Conservation (phyloP, 2,113 vertebrate genomes). For the Corvus moneduloides region DNA sequence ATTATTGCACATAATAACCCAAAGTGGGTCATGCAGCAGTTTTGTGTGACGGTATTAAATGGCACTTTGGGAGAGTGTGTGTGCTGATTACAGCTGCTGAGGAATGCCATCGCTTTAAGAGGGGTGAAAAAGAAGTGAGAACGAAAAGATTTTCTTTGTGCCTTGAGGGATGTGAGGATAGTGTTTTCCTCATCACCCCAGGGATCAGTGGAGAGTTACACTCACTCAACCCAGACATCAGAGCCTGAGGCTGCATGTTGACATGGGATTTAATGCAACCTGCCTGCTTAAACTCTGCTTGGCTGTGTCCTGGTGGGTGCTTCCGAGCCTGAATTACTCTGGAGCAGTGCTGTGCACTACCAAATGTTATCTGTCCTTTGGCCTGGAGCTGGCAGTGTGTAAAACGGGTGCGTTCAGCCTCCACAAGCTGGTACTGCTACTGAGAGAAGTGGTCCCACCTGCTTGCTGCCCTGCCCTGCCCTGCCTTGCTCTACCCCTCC, state of each 20-base stretch:
- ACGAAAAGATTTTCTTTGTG: neutral
- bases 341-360: neutral
- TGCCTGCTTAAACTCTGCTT: neutral
- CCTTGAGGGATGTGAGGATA: neutral
- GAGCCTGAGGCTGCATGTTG: neutral
- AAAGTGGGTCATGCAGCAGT: constrained; percentile 8
- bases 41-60: constrained; percentile 22
- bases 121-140: constrained; percentile 13
- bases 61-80: neutral
- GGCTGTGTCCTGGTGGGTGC: neutral
- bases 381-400: neutral
- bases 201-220: neutral
- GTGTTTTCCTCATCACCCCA: neutral
- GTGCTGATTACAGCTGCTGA: neutral
- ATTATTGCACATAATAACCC: constrained; percentile 8
- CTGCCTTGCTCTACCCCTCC: neutral
- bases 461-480: neutral
- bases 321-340: neutral
- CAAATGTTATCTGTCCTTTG: neutral
- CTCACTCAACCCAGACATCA: neutral
- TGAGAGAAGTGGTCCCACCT: neutral
- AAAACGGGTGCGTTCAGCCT: neutral
- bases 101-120: constrained; percentile 3
- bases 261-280: neutral
- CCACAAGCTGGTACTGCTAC: neutral